Conservation (phyloP, 2,888 invertebrate species). For the Perithous albicinctus region DNA sequence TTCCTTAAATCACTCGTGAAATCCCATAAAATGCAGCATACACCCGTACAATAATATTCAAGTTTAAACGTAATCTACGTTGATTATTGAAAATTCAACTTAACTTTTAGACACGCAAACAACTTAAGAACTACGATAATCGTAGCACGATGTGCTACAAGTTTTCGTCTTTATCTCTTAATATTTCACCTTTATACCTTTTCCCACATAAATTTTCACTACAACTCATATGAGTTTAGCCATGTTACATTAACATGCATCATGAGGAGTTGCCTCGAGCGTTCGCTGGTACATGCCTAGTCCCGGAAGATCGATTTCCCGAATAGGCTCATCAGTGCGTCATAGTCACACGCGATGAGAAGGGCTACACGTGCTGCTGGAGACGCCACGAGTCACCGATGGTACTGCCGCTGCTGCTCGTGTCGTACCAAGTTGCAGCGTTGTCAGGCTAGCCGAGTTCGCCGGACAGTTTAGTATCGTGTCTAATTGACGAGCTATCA, state of each 20-base stretch:
- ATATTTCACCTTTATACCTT: background rate
- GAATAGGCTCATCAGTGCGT: slow-evolving; percentile 59
- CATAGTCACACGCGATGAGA: slow-evolving; percentile 64
- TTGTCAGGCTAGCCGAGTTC: slow-evolving; percentile 61
- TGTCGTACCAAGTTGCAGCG: slow-evolving; percentile 55
- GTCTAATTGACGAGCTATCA: slow-evolving; percentile 65
- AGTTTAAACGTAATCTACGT: no score
- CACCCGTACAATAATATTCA: no score
- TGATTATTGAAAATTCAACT: no score
- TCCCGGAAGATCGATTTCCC: slow-evolving; percentile 63
- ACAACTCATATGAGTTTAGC: slow-evolving; percentile 36
- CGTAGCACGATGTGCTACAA: no score
- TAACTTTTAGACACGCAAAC: no score
- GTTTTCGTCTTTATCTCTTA: no score
- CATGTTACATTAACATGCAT: slow-evolving; percentile 49
- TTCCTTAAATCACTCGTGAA: no score
- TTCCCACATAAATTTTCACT: slow-evolving; percentile 35
- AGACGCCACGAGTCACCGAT: slow-evolving; percentile 22
- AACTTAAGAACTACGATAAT: no score
- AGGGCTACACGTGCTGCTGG: slow-evolving; percentile 46
- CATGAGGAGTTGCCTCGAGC: slow-evolving; percentile 55
- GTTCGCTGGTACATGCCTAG: slow-evolving; percentile 29
- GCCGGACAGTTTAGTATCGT: slow-evolving; percentile 61
- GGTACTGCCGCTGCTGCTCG: slow-evolving; percentile 30
- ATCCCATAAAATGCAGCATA: no score